Evolutionary conservation across 2,888 invertebrate species (phyloP).

Genomic region (Corbicula japonica): DNA sequence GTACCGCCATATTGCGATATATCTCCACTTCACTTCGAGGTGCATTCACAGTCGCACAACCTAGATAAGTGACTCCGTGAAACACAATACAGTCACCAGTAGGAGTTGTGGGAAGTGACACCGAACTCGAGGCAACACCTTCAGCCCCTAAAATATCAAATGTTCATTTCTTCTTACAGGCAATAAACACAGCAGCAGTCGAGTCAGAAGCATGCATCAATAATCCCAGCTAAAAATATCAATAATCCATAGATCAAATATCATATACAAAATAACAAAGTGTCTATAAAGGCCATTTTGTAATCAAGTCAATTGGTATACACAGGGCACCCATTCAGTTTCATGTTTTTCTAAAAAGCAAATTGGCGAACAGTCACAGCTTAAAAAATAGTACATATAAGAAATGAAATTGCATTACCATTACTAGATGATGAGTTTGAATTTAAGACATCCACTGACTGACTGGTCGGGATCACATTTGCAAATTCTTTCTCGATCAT

Average conservation of each 20-base stretch:
- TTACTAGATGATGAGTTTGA: conserved; percentile 50
- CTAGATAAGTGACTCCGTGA: conserved; percentile 96
- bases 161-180: too few species aligned
- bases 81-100: conserved; percentile 89
- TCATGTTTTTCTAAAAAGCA: too few species aligned
- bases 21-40: conserved; percentile 97
- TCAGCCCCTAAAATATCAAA: too few species aligned
- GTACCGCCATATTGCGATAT: conserved; percentile 95
- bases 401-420: conserved; percentile 33
- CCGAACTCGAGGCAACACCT: conserved; percentile 64
- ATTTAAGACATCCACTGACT: conserved; percentile 73
- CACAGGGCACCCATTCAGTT: too few species aligned
- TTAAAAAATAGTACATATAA: conserved; percentile 3
- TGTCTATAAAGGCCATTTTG: too few species aligned
- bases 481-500: conserved; percentile 57
- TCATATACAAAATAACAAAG: too few species aligned
- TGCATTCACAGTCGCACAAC: conserved; percentile 95
- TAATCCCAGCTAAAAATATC: too few species aligned
- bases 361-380: too few species aligned
- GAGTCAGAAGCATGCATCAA: too few species aligned
- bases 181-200: too few species aligned
- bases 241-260: too few species aligned
- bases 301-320: too few species aligned
- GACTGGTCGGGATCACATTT: conserved; percentile 76
- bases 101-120: conserved; percentile 79